Evolutionary conservation across 2,888 invertebrate genomes (phyloP).

Genomic region (Xestia rhomboidea): DNA sequence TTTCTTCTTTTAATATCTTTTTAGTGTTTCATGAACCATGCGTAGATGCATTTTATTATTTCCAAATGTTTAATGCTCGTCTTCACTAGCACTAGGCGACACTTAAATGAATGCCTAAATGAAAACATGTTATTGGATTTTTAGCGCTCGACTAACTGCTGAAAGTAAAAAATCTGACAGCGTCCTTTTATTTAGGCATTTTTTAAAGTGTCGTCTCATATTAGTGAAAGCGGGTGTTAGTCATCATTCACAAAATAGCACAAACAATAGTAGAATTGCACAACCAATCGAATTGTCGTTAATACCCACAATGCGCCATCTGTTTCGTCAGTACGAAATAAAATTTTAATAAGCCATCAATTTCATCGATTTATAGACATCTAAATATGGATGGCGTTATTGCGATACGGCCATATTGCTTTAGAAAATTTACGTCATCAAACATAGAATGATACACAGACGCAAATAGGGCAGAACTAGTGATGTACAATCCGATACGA

Average conservation of each 20-base stretch:
- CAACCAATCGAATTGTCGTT: constrained; percentile 24
- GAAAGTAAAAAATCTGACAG: background rate
- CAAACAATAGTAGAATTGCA: constrained; percentile 31
- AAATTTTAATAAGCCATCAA: constrained; percentile 24
- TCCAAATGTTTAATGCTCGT: constrained; percentile 12
- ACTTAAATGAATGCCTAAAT: background rate
- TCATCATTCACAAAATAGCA: constrained; percentile 44
- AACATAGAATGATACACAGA: background rate
- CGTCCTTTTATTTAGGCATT: background rate
- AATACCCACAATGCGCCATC: constrained; percentile 8
- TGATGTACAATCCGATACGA: background rate
- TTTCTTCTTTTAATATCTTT: constrained; percentile 48
- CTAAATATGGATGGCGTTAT: constrained; percentile 28
- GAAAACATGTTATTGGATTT: background rate
- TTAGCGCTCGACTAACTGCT: background rate
- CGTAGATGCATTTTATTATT: constrained; percentile 55
- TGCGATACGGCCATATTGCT: background rate
- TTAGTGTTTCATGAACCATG: constrained; percentile 53
- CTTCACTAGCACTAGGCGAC: background rate
- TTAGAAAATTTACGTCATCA: constrained; percentile 21
- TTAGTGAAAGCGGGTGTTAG: constrained; percentile 2
- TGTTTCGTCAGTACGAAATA: constrained; percentile 26
- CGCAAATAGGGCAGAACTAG: constrained; percentile 15
- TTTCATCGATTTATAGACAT: constrained; percentile 27
- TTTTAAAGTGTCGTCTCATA: background rate